phyloP scores from a whole-genome alignment of 1,140 invertebrate species.

The Lucilia cuprina region DNA sequence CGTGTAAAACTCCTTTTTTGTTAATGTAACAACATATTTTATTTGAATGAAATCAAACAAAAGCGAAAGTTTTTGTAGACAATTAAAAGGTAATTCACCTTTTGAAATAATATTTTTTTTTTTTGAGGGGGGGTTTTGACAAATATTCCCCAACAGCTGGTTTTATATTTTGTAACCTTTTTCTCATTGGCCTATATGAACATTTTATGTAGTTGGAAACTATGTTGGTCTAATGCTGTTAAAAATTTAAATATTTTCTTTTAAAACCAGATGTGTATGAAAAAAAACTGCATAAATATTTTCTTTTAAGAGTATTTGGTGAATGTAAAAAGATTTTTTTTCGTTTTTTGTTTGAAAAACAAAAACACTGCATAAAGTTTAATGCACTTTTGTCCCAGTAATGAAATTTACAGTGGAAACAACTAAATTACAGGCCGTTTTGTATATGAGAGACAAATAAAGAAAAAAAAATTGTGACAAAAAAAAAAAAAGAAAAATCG shows the following conservation, averaged over 20 bases:
- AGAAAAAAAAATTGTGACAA: neutral
- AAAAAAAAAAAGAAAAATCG: neutral
- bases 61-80: neutral
- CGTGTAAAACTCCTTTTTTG: too few species aligned
- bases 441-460: neutral
- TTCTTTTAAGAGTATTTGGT: neutral
- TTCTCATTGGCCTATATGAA: neutral
- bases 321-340: neutral
- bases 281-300: neutral
- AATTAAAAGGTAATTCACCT: neutral
- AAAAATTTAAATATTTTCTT: neutral
- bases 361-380: neutral
- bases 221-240: neutral
- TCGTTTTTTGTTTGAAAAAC: neutral
- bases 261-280: neutral
- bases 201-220: neutral
- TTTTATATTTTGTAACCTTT: neutral
- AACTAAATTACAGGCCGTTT: neutral
- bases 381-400: slow-evolving; percentile 10
- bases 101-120: neutral
- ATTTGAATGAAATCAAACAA: neutral
- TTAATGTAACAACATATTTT: too few species aligned
- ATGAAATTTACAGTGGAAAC: neutral
- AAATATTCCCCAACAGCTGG: neutral
- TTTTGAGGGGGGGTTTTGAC: neutral